Base-by-base conservation (phyloP, 2,888 invertebrate species). In the Hydropsyche betteni region DNA sequence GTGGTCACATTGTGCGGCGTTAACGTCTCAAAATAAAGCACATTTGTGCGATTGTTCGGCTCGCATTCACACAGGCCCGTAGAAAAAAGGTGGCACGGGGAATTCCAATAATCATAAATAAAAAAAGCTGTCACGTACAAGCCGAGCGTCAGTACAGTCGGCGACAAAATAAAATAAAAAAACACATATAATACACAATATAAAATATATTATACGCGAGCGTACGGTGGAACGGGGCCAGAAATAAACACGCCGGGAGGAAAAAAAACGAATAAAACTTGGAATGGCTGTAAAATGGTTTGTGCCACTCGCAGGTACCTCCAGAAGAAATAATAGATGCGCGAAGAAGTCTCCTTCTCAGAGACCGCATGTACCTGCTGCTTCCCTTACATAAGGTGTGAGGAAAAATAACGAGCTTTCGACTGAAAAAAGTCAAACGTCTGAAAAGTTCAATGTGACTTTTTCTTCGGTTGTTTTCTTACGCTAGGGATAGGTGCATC, bases 41-140 rank as follows among this genome's bases (percentile, higher is more conserved):
- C 64, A 74, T 53, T 74, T 71, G 24, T 36, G 50, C 53, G 36
- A 24, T 51, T 34, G 10, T 16, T n/a, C 50, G 34, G 68, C 44
- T 10, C 7, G 58, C 44, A 64, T 24, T 16, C 8, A 64, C 34
- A 64, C 6, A 34, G 33, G 33, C 10, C 24, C 24, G 24, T 24
- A 24, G 7, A 14, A 24, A 53, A 52, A 33, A 53, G 14, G 34
- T 33, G 36, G 53, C 34, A 33, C 33, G 58, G 36, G 72, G 38
- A 72, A 72, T 61, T 72, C 72, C 72, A 72, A 72, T 72, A 72
- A 72, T 72, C 72, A 72, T 72, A 72, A 72, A 72, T 72, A 72
- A 72, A 72, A 72, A 72, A 72, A 52, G 72, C 72, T 72, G 72
- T 72, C 72, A 72, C 72, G 72, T 72, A 58, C 72, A 72, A 72